phyloP scores from a whole-genome alignment of 2,888 invertebrate genomes.

The Digitonthophagus gazella region DNA sequence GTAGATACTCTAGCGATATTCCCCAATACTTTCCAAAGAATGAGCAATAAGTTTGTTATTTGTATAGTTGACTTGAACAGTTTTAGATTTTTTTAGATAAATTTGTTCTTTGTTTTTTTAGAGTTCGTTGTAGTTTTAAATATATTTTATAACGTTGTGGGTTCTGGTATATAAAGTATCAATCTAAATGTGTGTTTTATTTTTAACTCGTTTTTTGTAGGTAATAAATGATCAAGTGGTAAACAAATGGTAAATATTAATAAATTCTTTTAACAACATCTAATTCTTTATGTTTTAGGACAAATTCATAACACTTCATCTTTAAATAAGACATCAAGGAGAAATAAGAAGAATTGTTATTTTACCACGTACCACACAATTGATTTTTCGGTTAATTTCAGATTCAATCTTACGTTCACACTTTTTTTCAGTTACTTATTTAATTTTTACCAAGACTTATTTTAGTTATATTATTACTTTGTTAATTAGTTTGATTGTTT shows the following conservation, averaged over 20 bases:
- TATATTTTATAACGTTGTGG: conserved; percentile 27
- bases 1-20: neutral
- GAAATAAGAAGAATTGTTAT: too few relatives aligned
- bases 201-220: conserved; percentile 1
- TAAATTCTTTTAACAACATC: too few relatives aligned
- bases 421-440: too few relatives aligned
- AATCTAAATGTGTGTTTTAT: conserved; percentile 18
- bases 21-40: conserved; percentile 12
- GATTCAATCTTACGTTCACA: too few relatives aligned
- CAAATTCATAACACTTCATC: too few relatives aligned
- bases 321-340: too few relatives aligned
- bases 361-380: too few relatives aligned
- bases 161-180: conserved; percentile 26
- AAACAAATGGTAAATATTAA: neutral
- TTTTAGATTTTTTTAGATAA: conserved; percentile 11
- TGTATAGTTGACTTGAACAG: neutral
- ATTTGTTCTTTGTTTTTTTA: conserved; percentile 16
- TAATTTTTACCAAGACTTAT: too few relatives aligned
- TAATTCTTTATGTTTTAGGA: neutral
- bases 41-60: conserved; percentile 1
- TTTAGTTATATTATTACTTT: too few relatives aligned
- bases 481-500: conserved; percentile 5
- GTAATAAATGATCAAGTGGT: too few relatives aligned
- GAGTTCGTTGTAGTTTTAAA: conserved; percentile 22
- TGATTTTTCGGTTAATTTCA: too few relatives aligned